Conservation (phyloP, 2,888 invertebrate genomes). For the Yponomeuta cagnagella region DNA sequence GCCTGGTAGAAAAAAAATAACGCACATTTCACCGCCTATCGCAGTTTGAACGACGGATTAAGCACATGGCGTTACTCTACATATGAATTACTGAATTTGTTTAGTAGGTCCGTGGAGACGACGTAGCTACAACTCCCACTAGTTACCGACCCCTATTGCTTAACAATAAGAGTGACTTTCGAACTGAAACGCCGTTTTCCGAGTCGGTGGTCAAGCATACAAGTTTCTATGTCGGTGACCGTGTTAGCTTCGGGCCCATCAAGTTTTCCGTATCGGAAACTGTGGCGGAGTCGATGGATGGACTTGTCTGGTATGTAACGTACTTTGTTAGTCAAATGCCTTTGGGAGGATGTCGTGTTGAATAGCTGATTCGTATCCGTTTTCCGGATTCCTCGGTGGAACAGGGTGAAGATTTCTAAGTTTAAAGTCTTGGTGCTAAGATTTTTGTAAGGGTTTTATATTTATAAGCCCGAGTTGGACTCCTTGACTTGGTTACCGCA, state of each 20-base stretch:
- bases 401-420: not conserved
- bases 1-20: not conserved
- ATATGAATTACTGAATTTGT: conserved; percentile 11
- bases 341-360: not conserved
- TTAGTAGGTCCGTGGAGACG: not conserved
- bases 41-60: not conserved
- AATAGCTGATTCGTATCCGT: not conserved
- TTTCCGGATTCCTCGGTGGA: not conserved
- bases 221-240: conserved; percentile 2
- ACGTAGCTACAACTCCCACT: not conserved
- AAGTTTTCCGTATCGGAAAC: conserved; percentile 9
- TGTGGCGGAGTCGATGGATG: conserved; percentile 2
- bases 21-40: not conserved
- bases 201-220: not conserved
- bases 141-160: not conserved
- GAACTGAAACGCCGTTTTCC: not conserved
- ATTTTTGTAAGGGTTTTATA: not conserved
- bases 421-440: not conserved
- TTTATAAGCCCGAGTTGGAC: too few relatives aligned
- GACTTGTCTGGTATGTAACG: not conserved
- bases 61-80: conserved; percentile 7
- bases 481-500: too few relatives aligned
- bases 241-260: not conserved
- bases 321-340: not conserved
- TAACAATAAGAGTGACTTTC: not conserved